Percentiles rank a stretch among this genome's conserved stretches.
These are phyloP conservation scores for Drosophila fungiperda DNA, from an alignment of 2,888 invertebrate genomes.

Conservation along the genomic window DNA sequence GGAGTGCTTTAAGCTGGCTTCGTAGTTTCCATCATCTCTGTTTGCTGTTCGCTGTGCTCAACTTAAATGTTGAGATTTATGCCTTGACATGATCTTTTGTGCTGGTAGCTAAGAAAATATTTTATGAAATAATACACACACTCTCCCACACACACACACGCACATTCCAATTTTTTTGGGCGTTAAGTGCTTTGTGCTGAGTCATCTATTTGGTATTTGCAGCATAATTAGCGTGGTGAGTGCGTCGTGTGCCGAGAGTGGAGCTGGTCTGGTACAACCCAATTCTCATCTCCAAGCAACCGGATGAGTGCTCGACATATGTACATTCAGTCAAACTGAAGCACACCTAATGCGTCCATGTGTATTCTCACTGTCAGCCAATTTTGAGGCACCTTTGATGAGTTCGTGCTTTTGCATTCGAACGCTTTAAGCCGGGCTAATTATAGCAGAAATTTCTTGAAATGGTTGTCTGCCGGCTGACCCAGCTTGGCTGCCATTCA, in stretches of 20 bases:
- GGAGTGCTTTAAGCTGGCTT: constrained; percentile 47
- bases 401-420: constrained; percentile 39
- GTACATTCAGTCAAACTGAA: constrained; percentile 52
- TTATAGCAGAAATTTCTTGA: constrained; percentile 49
- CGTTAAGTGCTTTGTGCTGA: constrained; percentile 76
- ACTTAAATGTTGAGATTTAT: constrained; percentile 80
- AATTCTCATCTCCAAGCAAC: constrained; percentile 29
- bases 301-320: constrained; percentile 27
- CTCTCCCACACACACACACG: constrained; percentile 8
- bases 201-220: constrained; percentile 73
- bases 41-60: constrained; percentile 55
- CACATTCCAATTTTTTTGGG: constrained; percentile 36
- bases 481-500: constrained; percentile 15
- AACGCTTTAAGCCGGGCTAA: constrained; percentile 59
- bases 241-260: constrained; percentile 65
- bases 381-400: constrained; percentile 50
- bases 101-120: constrained; percentile 77
- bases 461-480: constrained; percentile 15
- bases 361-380: constrained; percentile 18
- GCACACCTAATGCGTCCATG: constrained; percentile 22
- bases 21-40: constrained; percentile 50
- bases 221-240: constrained; percentile 78
- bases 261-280: constrained; percentile 31
- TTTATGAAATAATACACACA: constrained; percentile 75
- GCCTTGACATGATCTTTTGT: constrained; percentile 80